These are phyloP conservation scores for Epizoanthus ramosus DNA, from an alignment of 92 coral and sea anemone genomes.

Conservation along the genomic window DNA sequence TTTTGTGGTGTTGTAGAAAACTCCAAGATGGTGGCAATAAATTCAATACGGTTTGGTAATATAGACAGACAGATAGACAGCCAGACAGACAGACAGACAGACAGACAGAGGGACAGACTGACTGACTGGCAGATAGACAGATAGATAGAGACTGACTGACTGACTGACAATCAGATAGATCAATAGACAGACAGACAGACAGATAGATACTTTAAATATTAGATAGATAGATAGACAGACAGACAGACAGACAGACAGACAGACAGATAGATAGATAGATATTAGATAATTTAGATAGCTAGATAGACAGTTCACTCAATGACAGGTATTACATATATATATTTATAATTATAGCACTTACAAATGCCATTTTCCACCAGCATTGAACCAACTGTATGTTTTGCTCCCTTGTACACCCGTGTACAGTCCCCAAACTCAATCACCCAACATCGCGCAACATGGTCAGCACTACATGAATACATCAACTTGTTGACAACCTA, in stretches of 20 bases:
- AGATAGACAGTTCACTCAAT: not conserved
- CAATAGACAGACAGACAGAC: not conserved
- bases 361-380: conserved; percentile 80
- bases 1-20: too few species aligned
- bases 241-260: not conserved
- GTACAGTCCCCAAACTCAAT: conserved; percentile 98
- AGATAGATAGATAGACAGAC: too few species aligned
- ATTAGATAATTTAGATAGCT: not conserved
- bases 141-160: too few species aligned
- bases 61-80: not conserved
- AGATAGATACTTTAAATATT: too few species aligned
- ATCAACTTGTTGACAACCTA: conserved; percentile 93
- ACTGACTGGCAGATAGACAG: too few species aligned
- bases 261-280: too few species aligned
- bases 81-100: not conserved
- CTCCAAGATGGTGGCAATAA: too few species aligned
- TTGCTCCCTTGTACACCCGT: conserved; percentile 91
- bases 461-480: conserved; percentile 93
- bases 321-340: too few species aligned
- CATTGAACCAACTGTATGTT: conserved; percentile 68
- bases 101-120: too few species aligned
- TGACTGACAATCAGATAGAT: too few species aligned
- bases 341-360: conserved; percentile 49
- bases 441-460: conserved; percentile 88
- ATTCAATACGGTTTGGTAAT: too few species aligned